Base-by-base conservation (phyloP, 2,888 invertebrate species). In the Macropis europaea region DNA sequence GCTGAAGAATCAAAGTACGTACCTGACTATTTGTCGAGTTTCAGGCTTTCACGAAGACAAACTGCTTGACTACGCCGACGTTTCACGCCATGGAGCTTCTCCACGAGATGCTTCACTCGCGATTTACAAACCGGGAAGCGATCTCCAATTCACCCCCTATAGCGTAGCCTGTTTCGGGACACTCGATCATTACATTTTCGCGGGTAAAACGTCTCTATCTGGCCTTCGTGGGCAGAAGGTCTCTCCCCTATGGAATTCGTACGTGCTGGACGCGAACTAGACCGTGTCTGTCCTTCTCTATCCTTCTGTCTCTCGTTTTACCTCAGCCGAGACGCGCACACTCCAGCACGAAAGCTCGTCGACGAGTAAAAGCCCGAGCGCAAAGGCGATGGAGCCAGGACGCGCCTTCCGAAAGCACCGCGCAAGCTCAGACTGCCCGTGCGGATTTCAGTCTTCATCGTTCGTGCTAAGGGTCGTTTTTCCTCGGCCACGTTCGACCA, bases 401-500 rank as follows among this genome's bases (percentile, higher is more conserved):
- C 83, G 79, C 81, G 74, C 81, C 82, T 80, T 77, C 64, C 60
- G 67, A 73, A 67, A 74, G 77, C 74, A 82, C 71, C 54, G 84
- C 86, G 86, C 86, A 86, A 83, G 73, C 86, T 81, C 86, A 38
- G 32, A 19, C 62, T 45, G 17, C 48, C 42, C 60, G 60, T 48
- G 19, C 30, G 34, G 22, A 48, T 47, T 40, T 40, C 30, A 47
- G 36, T 50, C 48, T 34, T 48, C 15, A 24, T 9, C 22, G 42
- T 22, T 9, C 47, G 54, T 42, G 54, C 52, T 53, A 48, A 42
- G 53, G 69, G 53, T 68, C 69, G 70, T 60, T n/a, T 36, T n/a
- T 43, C 13, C 34, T 63, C 64, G 62, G 64, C 36, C 43, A 26
- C 15, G 22, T 42, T 63, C 68, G 68, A 24, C 30, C 28, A 3